Conservation (phyloP, 2,888 invertebrate species). For the Hypselothyrea guttata region DNA sequence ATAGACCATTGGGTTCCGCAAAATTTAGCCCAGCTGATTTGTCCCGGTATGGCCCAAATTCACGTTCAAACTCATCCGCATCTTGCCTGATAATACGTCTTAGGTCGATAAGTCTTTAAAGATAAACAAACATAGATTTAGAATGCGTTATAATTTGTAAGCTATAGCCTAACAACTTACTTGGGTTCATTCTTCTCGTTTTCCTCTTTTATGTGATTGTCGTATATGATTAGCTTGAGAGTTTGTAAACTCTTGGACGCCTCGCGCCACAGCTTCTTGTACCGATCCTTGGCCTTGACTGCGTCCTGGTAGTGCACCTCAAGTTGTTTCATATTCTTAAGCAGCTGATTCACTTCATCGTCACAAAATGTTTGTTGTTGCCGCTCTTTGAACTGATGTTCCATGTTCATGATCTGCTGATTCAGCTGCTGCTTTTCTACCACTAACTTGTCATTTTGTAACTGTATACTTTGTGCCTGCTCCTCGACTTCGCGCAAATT, state of each 20-base stretch:
- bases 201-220: constrained; percentile 32
- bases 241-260: constrained; percentile 87
- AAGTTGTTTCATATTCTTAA: constrained; percentile 84
- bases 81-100: constrained; percentile 44
- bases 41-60: constrained; percentile 49
- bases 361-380: constrained; percentile 59
- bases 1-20: constrained; percentile 6
- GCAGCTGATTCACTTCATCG: constrained; percentile 85
- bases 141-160: not conserved
- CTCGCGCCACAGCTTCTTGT: constrained; percentile 89
- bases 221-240: constrained; percentile 81
- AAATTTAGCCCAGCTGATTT: not conserved
- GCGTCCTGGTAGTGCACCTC: constrained; percentile 85
- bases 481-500: constrained; percentile 51
- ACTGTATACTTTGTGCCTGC: constrained; percentile 82
- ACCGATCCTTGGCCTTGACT: constrained; percentile 87
- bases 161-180: constrained; percentile 19
- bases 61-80: constrained; percentile 55
- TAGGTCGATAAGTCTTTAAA: no score
- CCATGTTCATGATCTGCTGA: constrained; percentile 61
- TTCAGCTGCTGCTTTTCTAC: constrained; percentile 80
- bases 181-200: constrained; percentile 7
- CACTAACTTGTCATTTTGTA: constrained; percentile 81
- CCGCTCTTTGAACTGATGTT: constrained; percentile 54
- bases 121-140: constrained; percentile 37